Percentiles rank a stretch among this genome's conserved stretches.
Evolutionary conservation across 2,113 vertebrate genomes (phyloP).

Genomic region (Vulpes vulpes): DNA sequence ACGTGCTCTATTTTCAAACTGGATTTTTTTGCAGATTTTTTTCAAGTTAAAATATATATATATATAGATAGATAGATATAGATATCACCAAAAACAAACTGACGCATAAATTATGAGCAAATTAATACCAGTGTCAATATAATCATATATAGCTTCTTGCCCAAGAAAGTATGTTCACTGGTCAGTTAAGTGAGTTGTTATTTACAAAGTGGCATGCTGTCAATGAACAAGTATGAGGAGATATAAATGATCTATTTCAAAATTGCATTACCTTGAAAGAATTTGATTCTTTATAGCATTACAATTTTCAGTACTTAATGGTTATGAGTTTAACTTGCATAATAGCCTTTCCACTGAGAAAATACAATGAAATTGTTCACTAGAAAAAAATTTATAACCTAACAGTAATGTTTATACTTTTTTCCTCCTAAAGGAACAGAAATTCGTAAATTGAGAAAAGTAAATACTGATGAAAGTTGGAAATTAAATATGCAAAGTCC

Average conservation of each 20-base stretch:
- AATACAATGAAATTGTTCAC: conserved; percentile 50
- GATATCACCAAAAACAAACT: conserved; percentile 42
- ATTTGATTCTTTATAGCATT: conserved; percentile 44
- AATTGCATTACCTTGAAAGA: conserved; percentile 25
- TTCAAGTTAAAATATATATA: conserved; percentile 26
- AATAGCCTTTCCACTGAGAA: conserved; percentile 49
- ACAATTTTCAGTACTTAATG: conserved; percentile 39
- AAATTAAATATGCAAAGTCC: conserved; percentile 34
- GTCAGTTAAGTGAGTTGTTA: conserved; percentile 11
- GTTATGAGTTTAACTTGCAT: conserved; percentile 29
- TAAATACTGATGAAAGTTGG: conserved; percentile 16
- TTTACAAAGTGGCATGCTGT: conserved; percentile 7
- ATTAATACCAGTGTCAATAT: not conserved
- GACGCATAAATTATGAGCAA: not conserved
- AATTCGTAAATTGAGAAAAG: conserved; percentile 38
- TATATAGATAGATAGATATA: not conserved
- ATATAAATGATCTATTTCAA: conserved; percentile 60
- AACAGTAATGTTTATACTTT: not conserved
- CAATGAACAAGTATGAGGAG: not conserved
- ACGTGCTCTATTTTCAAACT: not conserved
- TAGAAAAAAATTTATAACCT: conserved; percentile 14
- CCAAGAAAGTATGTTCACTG: not conserved
- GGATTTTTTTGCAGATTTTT: not conserved
- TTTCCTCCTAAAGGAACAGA: not conserved
- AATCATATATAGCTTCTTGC: not conserved